Evolutionary conservation across 2,888 invertebrate species (phyloP).

Genomic region (Lochmaea capreae): DNA sequence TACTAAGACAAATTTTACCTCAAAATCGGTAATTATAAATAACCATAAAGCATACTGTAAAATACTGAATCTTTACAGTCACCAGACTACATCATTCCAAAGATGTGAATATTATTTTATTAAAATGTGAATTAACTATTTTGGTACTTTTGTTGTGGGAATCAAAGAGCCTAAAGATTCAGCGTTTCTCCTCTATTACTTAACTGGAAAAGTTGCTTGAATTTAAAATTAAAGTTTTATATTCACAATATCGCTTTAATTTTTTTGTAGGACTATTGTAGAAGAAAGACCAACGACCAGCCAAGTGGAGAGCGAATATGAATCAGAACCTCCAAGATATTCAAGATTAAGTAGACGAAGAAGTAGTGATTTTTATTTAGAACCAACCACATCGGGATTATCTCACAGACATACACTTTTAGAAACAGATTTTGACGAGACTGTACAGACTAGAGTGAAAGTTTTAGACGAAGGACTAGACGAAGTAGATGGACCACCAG

Average conservation of each 20-base stretch:
- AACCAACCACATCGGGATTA: constrained; percentile 47
- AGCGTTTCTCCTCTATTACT: too few relatives aligned
- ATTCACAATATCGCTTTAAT: neutral
- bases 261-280: constrained; percentile 37
- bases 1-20: constrained; percentile 34
- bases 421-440: constrained; percentile 43
- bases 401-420: constrained; percentile 36
- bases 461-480: constrained; percentile 31
- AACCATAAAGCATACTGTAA: too few relatives aligned
- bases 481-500: constrained; percentile 34
- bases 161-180: too few relatives aligned
- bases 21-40: constrained; percentile 37
- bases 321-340: constrained; percentile 44
- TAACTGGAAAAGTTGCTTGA: too few relatives aligned
- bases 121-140: too few relatives aligned
- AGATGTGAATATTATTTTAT: too few relatives aligned
- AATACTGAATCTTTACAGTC: too few relatives aligned
- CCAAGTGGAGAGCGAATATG: constrained; percentile 42
- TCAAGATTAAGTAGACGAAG: constrained; percentile 45
- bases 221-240: neutral
- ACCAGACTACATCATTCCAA: too few relatives aligned
- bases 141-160: too few relatives aligned
- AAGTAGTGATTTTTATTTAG: constrained; percentile 61
- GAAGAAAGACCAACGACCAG: constrained; percentile 38
- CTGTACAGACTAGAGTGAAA: constrained; percentile 34